phyloP scores from a whole-genome alignment of 1,140 invertebrate genomes.

The Rhizoglyphus robini region DNA sequence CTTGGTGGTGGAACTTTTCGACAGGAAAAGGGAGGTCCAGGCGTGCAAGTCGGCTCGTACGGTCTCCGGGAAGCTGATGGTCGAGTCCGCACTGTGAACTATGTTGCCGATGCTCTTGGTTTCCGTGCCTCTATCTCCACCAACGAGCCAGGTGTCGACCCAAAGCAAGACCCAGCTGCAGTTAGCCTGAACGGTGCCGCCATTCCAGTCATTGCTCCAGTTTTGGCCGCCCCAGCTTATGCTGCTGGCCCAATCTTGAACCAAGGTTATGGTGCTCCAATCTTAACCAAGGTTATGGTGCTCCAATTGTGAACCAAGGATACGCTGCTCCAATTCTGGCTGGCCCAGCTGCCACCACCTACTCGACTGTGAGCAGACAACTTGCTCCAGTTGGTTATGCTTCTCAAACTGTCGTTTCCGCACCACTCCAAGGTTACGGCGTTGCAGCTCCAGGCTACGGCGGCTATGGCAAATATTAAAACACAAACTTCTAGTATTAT shows the following conservation, averaged over 20 bases:
- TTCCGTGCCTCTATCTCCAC: conserved; percentile 28
- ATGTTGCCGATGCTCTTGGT: conserved; percentile 30
- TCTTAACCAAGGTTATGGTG: too few species aligned
- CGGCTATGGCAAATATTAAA: too few species aligned
- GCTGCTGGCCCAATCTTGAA: background rate
- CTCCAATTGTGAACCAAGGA: too few species aligned
- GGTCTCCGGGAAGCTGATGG: conserved; percentile 29
- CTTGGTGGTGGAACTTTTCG: conserved; percentile 28
- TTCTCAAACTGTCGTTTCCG: background rate
- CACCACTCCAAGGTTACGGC: background rate
- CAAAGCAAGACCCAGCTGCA: background rate
- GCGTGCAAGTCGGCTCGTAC: conserved; percentile 28
- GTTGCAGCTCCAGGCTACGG: background rate
- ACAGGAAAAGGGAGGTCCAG: conserved; percentile 25
- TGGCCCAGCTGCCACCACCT: too few species aligned
- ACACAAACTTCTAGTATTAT: background rate
- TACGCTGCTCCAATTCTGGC: too few species aligned
- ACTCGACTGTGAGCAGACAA: background rate
- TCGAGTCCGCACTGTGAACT: conserved; percentile 29
- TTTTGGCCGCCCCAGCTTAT: background rate
- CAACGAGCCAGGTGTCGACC: conserved; percentile 22
- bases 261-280: background rate
- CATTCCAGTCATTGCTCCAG: background rate
- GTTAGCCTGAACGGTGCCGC: conserved; percentile 20
- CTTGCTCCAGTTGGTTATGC: background rate